Evolutionary conservation across 2,888 invertebrate genomes (phyloP), one percentile per base, ranked within the genome.

Genomic region (Apotomis turbidana): DNA sequence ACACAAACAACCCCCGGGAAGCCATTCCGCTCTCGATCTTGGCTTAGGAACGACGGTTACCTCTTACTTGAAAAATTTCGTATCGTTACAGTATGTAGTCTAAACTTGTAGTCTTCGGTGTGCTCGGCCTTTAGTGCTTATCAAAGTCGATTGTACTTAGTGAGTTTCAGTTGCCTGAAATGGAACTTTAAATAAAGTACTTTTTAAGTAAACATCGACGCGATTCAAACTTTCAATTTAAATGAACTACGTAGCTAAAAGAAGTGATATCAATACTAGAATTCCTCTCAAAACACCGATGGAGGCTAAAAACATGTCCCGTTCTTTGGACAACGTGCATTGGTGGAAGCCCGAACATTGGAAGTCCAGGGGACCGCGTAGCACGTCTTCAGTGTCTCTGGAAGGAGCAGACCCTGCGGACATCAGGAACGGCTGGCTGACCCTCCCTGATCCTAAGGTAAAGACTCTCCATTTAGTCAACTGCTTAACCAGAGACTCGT

Each of bases 381-480:
- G 81, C 13, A 78, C 87, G 12, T 88, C 91, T 3, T 90, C 91
- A 0, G 80, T 87, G 51, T 89, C 89, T 0, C 73, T 90, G 70
- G 88, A 89, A 74, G 85, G 81, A 5, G 84, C 83, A 36, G 89
- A 92, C 68, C 88, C 89, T 0, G 77, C 78, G 0, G 88, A 90
- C 2, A 90, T 91, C 59, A 87, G 91, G 71, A 92, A 91, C 70
- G 91, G 91, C 1, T 93, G 93, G 93, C 82, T 92, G 15, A 92
- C 92, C 0, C 78, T 93, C 46, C 76, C 83, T 3, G 81, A 84
- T 72, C 73, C 83, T 62, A 85, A 90, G 90, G 90, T 91, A 86
- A 13, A 6, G 10, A 27, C 2, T 2, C 27, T 27, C 2, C 44
- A 44, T 6, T 44, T 44, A 44, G 44, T 44, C 44, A 44, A 44